These are phyloP conservation scores for Hippolais icterina DNA, from an alignment of 2,113 vertebrate genomes.

Conservation along the genomic window DNA sequence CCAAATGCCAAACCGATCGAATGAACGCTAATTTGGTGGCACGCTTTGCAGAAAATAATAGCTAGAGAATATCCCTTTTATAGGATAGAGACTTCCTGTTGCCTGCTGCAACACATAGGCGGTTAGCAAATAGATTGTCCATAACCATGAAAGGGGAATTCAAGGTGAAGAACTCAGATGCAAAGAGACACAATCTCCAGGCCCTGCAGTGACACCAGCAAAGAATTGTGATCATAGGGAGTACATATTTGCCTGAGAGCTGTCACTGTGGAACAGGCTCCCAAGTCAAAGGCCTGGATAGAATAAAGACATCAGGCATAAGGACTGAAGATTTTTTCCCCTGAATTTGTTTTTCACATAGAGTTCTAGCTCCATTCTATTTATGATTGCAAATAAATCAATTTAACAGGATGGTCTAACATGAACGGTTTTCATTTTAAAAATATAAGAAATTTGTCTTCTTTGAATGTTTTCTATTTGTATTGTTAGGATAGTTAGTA, in stretches of 20 bases:
- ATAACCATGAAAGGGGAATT: not conserved
- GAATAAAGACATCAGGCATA: not conserved
- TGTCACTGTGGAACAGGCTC: not conserved
- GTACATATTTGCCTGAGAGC: not conserved
- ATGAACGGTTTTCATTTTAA: rapidly evolving
- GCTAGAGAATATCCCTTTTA: not conserved
- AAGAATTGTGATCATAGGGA: not conserved
- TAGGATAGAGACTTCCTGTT: not conserved
- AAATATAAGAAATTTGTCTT: not conserved
- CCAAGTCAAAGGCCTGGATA: not conserved
- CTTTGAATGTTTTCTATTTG: not conserved
- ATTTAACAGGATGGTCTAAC: not conserved
- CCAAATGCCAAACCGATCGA: not conserved
- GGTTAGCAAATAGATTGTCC: not conserved
- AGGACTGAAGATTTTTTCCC: not conserved
- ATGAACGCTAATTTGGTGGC: not conserved
- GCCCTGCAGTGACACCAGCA: not conserved
- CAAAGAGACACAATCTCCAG: not conserved
- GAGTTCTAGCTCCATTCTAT: not conserved
- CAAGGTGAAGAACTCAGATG: not conserved
- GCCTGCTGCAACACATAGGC: not conserved
- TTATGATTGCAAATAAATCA: not conserved
- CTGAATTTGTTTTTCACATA: not conserved
- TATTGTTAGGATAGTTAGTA: not conserved
- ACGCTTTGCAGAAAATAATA: not conserved